Base-by-base conservation (phyloP, 2,888 invertebrate species). In the Perizoma flavofasciatum region DNA sequence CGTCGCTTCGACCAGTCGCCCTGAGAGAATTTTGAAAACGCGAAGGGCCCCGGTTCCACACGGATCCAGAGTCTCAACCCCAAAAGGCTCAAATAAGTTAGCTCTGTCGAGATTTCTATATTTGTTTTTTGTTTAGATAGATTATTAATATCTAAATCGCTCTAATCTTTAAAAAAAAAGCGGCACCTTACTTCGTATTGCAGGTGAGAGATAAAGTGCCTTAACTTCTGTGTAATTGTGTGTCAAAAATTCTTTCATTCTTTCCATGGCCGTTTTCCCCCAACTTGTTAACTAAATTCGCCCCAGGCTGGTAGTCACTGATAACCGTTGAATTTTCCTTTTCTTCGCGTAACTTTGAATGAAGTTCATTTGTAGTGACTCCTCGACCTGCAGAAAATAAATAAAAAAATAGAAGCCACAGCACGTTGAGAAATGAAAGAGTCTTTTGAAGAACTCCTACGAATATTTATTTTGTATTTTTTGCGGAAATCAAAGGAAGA, bases 341-440 rank as follows among this genome's bases (percentile, higher is more conserved):
- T 64, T 63, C 65, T 63, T 52, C 59, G 49, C 56, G 22, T 37
- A 67, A 67, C 67, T 62, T 60, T 47, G 59, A 50, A 61, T 61
- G 49, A 60, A 63, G 56, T 62, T 62, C 34, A 34, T 46, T 59
- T 41, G 59, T 52, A 45, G 41, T 49, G 45, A 44, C 54, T 49
- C 55, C 50, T 55, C 40, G 33, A 53, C 45, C 53, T 22, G 55
- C 8, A 37, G 6, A 41, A 49, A 58, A 41, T 43, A 11, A 53
- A 47, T 43, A 55, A 41, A 52, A 54, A 43, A 39, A 11, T 5
- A 47, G 10, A 50, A 8, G 7, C n/a, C 35, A 43, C 49, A 22
- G 32, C 22, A 33, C 9, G 34, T 39, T 41, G 41, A 5, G n/a
- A n/a, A 9, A 5, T 10, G 37, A n/a, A n/a, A 41, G 10, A 41